These are phyloP conservation scores for Paralvinella palmiformis DNA, from an alignment of 1,140 invertebrate species.

Conservation along the genomic window DNA sequence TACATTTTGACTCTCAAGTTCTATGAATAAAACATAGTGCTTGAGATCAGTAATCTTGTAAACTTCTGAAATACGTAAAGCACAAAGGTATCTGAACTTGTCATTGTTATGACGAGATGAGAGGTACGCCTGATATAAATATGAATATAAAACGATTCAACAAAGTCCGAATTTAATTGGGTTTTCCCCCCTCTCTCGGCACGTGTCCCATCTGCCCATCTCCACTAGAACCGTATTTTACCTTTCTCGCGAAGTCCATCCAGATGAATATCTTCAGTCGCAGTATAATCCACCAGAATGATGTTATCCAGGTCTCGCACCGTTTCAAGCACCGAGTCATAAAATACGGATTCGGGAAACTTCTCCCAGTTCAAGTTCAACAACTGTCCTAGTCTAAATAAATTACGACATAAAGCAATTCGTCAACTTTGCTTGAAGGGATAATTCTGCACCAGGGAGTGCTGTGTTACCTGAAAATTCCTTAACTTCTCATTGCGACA, in stretches of 20 bases:
- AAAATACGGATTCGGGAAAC: slow-evolving; percentile 17
- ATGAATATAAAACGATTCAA: background rate
- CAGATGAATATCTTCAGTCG: slow-evolving; percentile 18
- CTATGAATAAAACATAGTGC: slow-evolving; percentile 8
- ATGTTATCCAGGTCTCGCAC: slow-evolving; percentile 4
- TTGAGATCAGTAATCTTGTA: background rate
- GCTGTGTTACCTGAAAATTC: no score
- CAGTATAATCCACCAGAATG: slow-evolving; percentile 11
- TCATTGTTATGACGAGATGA: no score
- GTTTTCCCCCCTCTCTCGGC: background rate
- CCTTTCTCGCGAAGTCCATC: background rate
- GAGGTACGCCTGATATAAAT: background rate
- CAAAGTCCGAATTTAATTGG: background rate
- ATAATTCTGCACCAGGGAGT: no score
- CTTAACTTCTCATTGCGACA: no score
- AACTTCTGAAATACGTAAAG: background rate
- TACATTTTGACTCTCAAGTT: background rate
- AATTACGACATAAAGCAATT: no score
- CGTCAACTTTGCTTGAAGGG: no score
- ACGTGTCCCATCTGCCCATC: background rate
- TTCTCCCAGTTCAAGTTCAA: slow-evolving; percentile 22
- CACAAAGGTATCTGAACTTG: no score
- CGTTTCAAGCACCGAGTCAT: background rate
- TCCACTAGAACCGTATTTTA: background rate
- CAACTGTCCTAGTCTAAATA: slow-evolving; percentile 16